Evolutionary conservation across 2,888 invertebrate genomes (phyloP).

Genomic region (Clunio marinus): DNA sequence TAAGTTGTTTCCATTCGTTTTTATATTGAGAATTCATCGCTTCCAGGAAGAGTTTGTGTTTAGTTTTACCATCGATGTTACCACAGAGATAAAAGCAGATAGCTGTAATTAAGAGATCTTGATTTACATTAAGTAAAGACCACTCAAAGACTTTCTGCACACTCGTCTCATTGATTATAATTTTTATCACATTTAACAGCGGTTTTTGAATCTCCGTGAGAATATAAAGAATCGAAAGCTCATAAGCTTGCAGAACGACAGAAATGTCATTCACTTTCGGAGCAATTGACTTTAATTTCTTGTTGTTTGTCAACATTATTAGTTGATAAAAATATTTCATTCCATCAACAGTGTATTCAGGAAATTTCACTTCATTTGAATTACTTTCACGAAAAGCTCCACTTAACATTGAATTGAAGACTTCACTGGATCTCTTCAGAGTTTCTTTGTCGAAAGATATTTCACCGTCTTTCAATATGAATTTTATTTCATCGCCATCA

Average conservation of each 20-base stretch:
- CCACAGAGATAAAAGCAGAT: constrained; percentile 50
- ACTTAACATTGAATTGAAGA: constrained; percentile 51
- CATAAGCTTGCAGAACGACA: constrained; percentile 48
- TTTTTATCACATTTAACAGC: constrained; percentile 46
- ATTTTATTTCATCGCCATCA: constrained; percentile 18
- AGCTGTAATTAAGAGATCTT: constrained; percentile 48
- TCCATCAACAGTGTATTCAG: constrained; percentile 47
- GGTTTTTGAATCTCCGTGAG: constrained; percentile 47
- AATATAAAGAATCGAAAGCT: constrained; percentile 50
- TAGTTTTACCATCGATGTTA: constrained; percentile 45
- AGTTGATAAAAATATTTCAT: constrained; percentile 50
- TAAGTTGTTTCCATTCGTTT: constrained; percentile 50
- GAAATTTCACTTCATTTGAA: constrained; percentile 49
- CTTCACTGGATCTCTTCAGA: constrained; percentile 49
- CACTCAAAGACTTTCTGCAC: constrained; percentile 49
- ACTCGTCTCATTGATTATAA: constrained; percentile 46
- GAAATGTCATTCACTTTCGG: constrained; percentile 44
- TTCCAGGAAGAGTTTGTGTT: constrained; percentile 47
- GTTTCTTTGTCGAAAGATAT: constrained; percentile 47
- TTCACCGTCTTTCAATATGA: constrained; percentile 30
- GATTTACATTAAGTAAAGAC: constrained; percentile 50
- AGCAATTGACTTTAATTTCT: constrained; percentile 44
- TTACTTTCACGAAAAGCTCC: constrained; percentile 50
- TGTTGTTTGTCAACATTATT: constrained; percentile 44
- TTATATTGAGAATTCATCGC: constrained; percentile 49